Percentiles rank a stretch among this genome's conserved stretches.
Conservation (phyloP, 2,113 vertebrate species). For the Regulus satrapa region DNA sequence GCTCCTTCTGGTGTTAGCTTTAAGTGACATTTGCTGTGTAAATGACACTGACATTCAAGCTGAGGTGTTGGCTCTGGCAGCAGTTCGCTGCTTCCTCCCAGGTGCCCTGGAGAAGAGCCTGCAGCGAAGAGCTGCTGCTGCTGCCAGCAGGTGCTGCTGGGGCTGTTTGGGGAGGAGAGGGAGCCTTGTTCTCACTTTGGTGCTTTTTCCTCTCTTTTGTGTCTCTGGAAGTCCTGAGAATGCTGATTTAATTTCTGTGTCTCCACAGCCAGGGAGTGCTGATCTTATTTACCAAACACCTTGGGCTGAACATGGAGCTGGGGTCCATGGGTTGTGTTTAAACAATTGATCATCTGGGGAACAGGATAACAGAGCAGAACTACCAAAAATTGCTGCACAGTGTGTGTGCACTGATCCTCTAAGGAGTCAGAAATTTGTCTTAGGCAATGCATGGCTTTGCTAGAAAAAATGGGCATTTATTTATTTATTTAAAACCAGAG, state of each 20-base stretch:
- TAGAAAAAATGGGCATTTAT: neutral
- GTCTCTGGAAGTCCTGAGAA: neutral
- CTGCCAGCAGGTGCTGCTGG: neutral
- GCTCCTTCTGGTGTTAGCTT: slow-evolving; percentile 49
- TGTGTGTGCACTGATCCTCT: neutral
- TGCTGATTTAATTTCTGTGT: fast-evolving
- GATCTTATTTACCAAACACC: neutral
- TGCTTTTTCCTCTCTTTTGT: neutral
- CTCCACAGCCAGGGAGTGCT: neutral
- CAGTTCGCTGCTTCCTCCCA: neutral
- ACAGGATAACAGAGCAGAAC: neutral
- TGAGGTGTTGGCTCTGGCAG: slow-evolving; percentile 26
- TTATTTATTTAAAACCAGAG: neutral
- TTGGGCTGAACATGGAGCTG: neutral
- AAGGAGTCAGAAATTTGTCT: neutral
- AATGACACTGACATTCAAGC: slow-evolving; percentile 58
- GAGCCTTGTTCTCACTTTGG: neutral
- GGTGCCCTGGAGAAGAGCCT: neutral
- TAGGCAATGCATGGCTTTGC: neutral
- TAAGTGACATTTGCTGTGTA: slow-evolving; percentile 63
- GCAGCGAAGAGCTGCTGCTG: neutral
- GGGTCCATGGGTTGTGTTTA: neutral
- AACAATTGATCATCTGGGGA: neutral
- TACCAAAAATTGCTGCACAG: neutral
- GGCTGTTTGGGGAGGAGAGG: neutral